A percentile compares a stretch with the other conserved stretches of the same genome.
phyloP scores from a whole-genome alignment of 2,888 invertebrate genomes.

The Melinaea menophilus region DNA sequence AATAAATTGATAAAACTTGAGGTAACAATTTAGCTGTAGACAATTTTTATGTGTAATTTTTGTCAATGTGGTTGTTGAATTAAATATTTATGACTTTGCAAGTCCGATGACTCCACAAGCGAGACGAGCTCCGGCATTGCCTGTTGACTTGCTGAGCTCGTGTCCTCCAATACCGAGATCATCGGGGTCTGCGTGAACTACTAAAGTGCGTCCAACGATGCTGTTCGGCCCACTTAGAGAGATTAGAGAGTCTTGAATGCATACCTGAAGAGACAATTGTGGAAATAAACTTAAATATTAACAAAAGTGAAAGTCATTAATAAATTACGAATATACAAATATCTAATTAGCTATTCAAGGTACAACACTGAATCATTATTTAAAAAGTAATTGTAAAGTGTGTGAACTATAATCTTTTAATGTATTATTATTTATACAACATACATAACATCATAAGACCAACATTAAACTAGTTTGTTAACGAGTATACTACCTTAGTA shows the following conservation, averaged over 20 bases:
- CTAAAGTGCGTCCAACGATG: conserved; percentile 90
- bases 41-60: background rate
- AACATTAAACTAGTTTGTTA: background rate
- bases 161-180: conserved; percentile 96
- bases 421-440: too few species aligned
- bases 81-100: conserved; percentile 42
- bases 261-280: conserved; percentile 48
- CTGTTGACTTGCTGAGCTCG: conserved; percentile 94
- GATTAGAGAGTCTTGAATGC: conserved; percentile 61
- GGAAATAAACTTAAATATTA: background rate
- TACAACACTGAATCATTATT: too few species aligned
- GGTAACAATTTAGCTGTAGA: background rate
- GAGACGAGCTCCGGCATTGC: conserved; percentile 94
- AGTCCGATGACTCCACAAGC: conserved; percentile 94
- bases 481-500: conserved; percentile 60
- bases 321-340: too few species aligned
- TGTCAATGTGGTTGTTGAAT: background rate
- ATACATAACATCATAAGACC: background rate
- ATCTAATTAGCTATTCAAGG: too few species aligned
- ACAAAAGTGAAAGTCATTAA: too few species aligned
- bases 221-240: conserved; percentile 81
- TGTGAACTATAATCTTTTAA: too few species aligned
- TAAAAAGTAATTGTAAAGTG: too few species aligned
- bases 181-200: conserved; percentile 95
- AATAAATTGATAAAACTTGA: too few species aligned